These are phyloP conservation scores for Zygaena filipendulae DNA, from an alignment of 2,888 invertebrate genomes.

Conservation along the genomic window DNA sequence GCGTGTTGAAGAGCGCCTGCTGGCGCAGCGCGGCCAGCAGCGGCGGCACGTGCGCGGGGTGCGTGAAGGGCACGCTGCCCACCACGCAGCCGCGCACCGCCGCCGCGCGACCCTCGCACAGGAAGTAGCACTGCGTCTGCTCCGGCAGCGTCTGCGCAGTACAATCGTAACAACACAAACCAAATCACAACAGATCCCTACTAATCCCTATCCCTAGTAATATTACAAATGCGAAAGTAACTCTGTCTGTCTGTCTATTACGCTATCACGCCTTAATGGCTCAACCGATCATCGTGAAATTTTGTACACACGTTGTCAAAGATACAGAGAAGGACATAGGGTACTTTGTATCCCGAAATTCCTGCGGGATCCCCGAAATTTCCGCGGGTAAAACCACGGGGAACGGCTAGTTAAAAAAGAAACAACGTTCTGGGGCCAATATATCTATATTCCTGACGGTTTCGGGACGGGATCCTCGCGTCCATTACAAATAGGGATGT, in stretches of 20 bases:
- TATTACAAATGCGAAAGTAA: not conserved
- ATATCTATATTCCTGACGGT: too few relatives aligned
- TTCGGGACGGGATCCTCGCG: too few relatives aligned
- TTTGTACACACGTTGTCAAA: not conserved
- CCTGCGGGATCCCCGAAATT: too few relatives aligned
- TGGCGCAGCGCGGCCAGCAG: slow-evolving; percentile 87
- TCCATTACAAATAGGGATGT: too few relatives aligned
- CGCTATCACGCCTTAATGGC: not conserved
- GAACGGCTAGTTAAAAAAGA: too few relatives aligned
- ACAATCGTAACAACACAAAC: too few relatives aligned
- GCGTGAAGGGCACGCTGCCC: slow-evolving; percentile 89
- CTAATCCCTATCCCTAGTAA: not conserved
- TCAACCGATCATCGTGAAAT: not conserved
- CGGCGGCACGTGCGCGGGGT: slow-evolving; percentile 91
- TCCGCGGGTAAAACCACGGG: too few relatives aligned
- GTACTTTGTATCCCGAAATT: too few relatives aligned
- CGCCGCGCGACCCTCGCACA: slow-evolving; percentile 81
- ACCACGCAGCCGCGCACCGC: slow-evolving; percentile 79
- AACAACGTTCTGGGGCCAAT: too few relatives aligned
- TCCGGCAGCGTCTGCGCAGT: slow-evolving; percentile 85
- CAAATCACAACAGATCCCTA: not conserved
- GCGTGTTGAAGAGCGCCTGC: slow-evolving; percentile 91
- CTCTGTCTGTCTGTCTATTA: not conserved
- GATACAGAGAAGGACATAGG: not conserved
- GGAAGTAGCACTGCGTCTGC: slow-evolving; percentile 93